Evolutionary conservation across 2,797 vertebrate genomes (phyloP).

Genomic region (Chromobotia macracanthus): DNA sequence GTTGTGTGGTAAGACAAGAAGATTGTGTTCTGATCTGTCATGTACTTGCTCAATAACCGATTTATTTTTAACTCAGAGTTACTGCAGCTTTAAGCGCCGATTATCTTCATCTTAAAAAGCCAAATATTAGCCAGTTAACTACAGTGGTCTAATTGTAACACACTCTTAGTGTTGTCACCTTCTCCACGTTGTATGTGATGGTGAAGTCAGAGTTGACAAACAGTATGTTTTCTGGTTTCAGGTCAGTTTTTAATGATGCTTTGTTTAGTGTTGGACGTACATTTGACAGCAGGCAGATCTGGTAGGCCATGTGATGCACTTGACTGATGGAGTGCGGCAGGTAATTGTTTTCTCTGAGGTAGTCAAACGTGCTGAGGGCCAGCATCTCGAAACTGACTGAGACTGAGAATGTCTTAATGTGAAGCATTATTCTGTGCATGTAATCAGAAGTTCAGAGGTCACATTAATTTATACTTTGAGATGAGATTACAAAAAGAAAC

Average conservation of each 20-base stretch:
- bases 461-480: background rate
- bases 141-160: no score
- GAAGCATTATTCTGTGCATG: no score
- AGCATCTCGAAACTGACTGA: constrained; percentile 97
- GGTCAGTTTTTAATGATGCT: constrained; percentile 14
- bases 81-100: no score
- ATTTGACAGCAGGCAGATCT: constrained; percentile 95
- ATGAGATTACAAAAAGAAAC: no score
- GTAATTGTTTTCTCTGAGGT: constrained; percentile 99
- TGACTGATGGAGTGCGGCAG: constrained; percentile 94
- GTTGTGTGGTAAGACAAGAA: no score
- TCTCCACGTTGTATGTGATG: constrained; percentile 93
- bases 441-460: background rate
- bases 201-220: constrained; percentile 96
- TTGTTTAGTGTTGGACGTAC: constrained; percentile 78
- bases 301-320: constrained; percentile 96
- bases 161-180: constrained; percentile 77
- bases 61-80: no score
- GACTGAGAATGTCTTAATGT: no score
- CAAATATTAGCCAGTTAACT: no score
- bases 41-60: no score
- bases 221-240: constrained; percentile 98
- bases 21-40: no score
- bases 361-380: constrained; percentile 98
- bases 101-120: no score